These are phyloP conservation scores for Streblospio benedicti DNA, from an alignment of 1,140 invertebrate genomes.

Conservation along the genomic window DNA sequence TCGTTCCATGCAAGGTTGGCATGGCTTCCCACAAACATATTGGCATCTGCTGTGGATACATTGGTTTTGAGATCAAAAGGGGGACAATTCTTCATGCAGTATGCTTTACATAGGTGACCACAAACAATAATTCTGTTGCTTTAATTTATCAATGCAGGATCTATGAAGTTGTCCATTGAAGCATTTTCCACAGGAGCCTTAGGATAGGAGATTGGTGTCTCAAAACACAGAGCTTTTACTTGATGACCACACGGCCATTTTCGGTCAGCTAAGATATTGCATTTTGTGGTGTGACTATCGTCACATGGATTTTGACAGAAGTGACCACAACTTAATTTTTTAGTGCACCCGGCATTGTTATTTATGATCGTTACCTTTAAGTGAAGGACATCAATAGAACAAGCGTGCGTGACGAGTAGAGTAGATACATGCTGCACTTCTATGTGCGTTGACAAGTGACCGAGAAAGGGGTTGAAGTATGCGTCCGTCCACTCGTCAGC, in stretches of 20 bases:
- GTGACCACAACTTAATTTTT: no score
- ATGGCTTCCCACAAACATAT: slow-evolving; percentile 54
- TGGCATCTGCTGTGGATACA: slow-evolving; percentile 53
- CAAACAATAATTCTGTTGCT: slow-evolving; percentile 40
- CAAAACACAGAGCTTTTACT: slow-evolving; percentile 4
- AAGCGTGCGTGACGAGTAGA: no score
- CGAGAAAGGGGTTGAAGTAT: no score
- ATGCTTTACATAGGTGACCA: slow-evolving; percentile 38
- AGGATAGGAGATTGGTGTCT: slow-evolving; percentile 34
- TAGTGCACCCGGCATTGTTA: no score
- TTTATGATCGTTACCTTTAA: no score
- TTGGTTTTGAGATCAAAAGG: slow-evolving; percentile 50
- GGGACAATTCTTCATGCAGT: slow-evolving; percentile 26
- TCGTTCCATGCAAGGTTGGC: slow-evolving; percentile 53
- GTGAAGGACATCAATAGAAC: no score
- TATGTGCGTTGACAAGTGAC: no score
- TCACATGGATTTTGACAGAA: slow-evolving; percentile 53
- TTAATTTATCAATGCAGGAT: slow-evolving; percentile 34
- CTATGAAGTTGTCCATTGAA: slow-evolving; percentile 56
- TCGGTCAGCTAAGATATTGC: not conserved
- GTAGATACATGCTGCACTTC: no score
- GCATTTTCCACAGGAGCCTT: slow-evolving; percentile 53
- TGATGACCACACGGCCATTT: slow-evolving; percentile 29
- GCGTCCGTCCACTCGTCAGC: no score
- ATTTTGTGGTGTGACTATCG: slow-evolving; percentile 27